phyloP scores from a whole-genome alignment of 2,888 invertebrate genomes.

The Drosophila hamatofila region DNA sequence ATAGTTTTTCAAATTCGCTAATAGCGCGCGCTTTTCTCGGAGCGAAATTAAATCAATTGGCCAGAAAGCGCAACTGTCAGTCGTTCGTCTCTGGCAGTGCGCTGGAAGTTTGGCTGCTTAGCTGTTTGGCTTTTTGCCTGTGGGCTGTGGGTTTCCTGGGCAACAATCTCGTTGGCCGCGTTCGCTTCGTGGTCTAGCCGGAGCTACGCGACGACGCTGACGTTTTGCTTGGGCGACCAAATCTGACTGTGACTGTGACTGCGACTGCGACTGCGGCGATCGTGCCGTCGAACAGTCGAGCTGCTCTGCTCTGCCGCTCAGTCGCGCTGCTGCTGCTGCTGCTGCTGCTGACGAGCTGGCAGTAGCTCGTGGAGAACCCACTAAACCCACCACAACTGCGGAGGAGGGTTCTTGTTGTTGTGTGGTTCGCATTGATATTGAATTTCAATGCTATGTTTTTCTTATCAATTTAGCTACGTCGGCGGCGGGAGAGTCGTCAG shows the following conservation, averaged over 20 bases:
- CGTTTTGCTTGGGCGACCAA: constrained; percentile 66
- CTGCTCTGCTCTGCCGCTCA: constrained; percentile 20
- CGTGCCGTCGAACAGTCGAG: constrained; percentile 23
- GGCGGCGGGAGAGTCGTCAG: constrained; percentile 17
- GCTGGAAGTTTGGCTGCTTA: constrained; percentile 5
- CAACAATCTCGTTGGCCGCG: constrained; percentile 63
- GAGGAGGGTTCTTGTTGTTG: constrained; percentile 47
- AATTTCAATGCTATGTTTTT: constrained; percentile 68
- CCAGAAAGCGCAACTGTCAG: constrained; percentile 37
- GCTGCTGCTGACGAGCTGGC: constrained; percentile 33
- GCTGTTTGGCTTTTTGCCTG: constrained; percentile 2
- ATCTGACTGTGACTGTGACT: constrained; percentile 42
- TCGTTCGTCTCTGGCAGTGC: constrained; percentile 26
- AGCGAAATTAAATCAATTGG: constrained; percentile 61
- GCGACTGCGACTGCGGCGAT: constrained; percentile 38
- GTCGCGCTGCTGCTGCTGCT: constrained; percentile 7
- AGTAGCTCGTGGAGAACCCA: constrained; percentile 57
- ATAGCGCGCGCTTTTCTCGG: constrained; percentile 12
- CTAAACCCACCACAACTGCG: constrained; percentile 47
- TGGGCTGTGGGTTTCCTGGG: constrained; percentile 51
- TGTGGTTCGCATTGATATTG: constrained; percentile 78
- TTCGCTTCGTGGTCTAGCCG: constrained; percentile 64
- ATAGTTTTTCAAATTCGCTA: constrained; percentile 8
- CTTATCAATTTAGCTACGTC: constrained; percentile 58
- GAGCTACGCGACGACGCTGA: constrained; percentile 56